These are phyloP conservation scores for Lepidotrigona ventralis DNA, from an alignment of 1,140 invertebrate species.

Conservation along the genomic window DNA sequence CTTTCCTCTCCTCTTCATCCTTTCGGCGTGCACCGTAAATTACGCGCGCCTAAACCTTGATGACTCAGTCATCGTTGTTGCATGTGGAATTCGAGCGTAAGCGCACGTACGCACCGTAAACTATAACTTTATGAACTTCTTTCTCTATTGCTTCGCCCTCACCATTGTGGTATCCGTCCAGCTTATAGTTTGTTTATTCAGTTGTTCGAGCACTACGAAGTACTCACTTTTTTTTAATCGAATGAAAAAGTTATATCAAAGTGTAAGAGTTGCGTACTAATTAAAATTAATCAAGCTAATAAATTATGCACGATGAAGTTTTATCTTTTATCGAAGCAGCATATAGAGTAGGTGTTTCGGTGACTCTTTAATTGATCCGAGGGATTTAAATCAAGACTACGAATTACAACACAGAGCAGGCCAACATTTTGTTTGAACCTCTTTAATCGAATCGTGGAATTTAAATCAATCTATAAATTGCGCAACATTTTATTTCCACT, in stretches of 20 bases:
- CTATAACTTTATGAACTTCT: neutral
- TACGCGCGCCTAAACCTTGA: conserved; percentile 57
- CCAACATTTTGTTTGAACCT: no score
- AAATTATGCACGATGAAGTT: no score
- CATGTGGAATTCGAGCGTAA: conserved; percentile 57
- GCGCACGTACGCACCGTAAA: conserved; percentile 22
- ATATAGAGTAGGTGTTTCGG: no score
- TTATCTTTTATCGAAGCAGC: no score
- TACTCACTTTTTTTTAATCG: neutral
- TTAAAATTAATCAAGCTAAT: no score
- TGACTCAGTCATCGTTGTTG: conserved; percentile 62
- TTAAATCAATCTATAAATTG: neutral
- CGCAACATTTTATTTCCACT: no score
- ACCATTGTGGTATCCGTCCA: neutral
- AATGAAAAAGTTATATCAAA: no score
- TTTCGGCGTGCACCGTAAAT: conserved; percentile 64
- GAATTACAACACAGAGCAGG: no score
- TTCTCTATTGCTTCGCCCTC: no score
- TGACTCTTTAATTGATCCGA: no score
- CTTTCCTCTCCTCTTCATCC: conserved; percentile 67
- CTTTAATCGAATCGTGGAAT: neutral
- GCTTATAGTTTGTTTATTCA: neutral
- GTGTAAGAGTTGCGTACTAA: no score
- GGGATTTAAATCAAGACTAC: no score
- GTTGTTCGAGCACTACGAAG: neutral